Base-by-base conservation (phyloP, 2,888 invertebrate genomes). In the Nemurella pictetii region DNA sequence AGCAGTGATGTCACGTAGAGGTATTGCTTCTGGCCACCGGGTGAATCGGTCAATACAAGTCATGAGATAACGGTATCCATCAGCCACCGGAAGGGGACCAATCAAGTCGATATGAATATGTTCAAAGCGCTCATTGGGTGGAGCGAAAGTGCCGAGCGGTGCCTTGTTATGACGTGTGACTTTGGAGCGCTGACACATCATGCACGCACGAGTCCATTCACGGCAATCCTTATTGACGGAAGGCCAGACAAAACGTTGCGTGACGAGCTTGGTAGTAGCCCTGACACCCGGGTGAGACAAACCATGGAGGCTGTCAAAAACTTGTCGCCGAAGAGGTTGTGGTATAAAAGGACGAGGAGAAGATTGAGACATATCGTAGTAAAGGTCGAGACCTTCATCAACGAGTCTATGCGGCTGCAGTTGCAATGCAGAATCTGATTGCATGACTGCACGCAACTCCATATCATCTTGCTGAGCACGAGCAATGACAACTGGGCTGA, bases 21-120 rank as follows among this genome's bases (percentile, higher is more conserved):
- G 90, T 12, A 88, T 85, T 0, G 87, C 89, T 85, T 90, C 90
- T n/a, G 90, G 89, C 90, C 90, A 90, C 5, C 90, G 87, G 0
- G 90, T 89, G 85, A 87, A 86, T 0, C 89, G 32, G 85, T 89
- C 89, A 0, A 89, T 86, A n/a, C 80, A 72, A 7, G 88, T 89
- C 9, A 88, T 75, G 12, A 86, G 86, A 85, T 88, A 88, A 0
- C 36, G 30, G 36, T n/a, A 26, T 85, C 9, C 87, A 87, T 84
- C 73, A 0, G 88, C 88, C 0, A 84, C 7, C 26, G 90, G 89
- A 12, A 91, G 85, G 0, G 90, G 90, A 0, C 90, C 90, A 0
- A 91, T 88, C 5, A 91, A 87, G 87, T 91, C 90, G 0, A 91
- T 87, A 87, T 91, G 90, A 4, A 91, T 87, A 85, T 90, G 90